These are phyloP conservation scores for Diorhabda sublineata DNA, from an alignment of 1,140 invertebrate species.

Conservation along the genomic window DNA sequence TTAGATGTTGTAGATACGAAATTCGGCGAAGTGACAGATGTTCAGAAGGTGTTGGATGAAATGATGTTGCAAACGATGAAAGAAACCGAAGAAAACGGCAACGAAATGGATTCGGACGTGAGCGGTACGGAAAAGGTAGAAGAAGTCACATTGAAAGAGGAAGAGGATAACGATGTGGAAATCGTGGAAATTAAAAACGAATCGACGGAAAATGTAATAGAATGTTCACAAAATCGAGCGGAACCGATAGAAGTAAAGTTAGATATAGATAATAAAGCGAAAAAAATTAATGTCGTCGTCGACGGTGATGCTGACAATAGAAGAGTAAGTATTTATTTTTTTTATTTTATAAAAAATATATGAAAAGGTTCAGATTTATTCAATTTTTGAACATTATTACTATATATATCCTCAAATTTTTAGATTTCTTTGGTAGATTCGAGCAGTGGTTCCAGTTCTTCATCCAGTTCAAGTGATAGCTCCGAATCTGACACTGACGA, in stretches of 20 bases:
- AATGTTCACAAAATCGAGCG: too few relatives aligned
- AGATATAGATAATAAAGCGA: constrained; percentile 17
- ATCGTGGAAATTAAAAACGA: constrained; percentile 8
- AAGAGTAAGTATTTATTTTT: constrained; percentile 26
- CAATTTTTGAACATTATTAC: too few relatives aligned
- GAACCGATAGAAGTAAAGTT: neutral
- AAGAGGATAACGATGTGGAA: constrained; percentile 11
- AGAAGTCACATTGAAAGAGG: constrained; percentile 21
- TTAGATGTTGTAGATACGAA: neutral
- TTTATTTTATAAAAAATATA: neutral
- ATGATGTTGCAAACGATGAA: constrained; percentile 51
- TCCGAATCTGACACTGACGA: constrained; percentile 42
- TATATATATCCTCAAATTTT: constrained; percentile 17
- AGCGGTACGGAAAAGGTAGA: constrained; percentile 32
- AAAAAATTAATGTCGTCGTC: constrained; percentile 3
- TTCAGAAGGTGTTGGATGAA: constrained; percentile 51
- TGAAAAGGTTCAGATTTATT: neutral
- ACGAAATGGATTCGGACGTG: constrained; percentile 37
- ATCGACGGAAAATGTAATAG: too few relatives aligned
- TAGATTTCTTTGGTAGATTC: constrained; percentile 32
- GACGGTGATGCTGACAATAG: constrained; percentile 27
- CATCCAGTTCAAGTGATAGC: constrained; percentile 30
- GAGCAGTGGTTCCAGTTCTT: constrained; percentile 30
- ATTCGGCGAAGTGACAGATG: constrained; percentile 35
- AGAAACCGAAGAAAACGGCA: constrained; percentile 31